Evolutionary conservation across 2,113 vertebrate genomes (phyloP).

Genomic region (Callorhinus ursinus): DNA sequence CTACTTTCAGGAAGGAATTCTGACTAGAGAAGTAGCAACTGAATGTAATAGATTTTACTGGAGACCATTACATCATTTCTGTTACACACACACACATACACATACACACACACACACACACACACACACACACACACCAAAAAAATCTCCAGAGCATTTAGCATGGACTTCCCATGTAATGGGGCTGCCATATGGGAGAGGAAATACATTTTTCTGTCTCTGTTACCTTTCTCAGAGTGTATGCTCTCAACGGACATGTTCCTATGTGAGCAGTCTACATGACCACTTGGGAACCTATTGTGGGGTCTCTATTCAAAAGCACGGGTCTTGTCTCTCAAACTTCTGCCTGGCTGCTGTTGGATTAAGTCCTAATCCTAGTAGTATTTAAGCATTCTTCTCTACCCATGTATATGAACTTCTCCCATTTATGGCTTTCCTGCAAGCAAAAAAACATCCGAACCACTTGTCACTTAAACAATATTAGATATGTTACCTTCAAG

Average conservation of each 20-base stretch:
- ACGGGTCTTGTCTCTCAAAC: background rate
- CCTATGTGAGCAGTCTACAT: background rate
- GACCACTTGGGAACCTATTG: background rate
- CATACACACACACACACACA: background rate
- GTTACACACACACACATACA: background rate
- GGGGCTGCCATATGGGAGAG: background rate
- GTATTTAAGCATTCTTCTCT: background rate
- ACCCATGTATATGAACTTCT: background rate
- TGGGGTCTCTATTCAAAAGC: background rate
- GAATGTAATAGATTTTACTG: background rate
- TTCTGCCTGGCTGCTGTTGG: background rate
- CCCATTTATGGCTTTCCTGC: background rate
- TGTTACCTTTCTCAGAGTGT: background rate
- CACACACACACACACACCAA: background rate
- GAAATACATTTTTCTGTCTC: background rate
- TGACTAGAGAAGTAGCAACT: background rate
- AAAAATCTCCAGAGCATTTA: background rate
- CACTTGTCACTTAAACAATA: background rate
- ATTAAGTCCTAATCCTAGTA: background rate
- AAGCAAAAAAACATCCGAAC: background rate
- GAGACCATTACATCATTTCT: background rate
- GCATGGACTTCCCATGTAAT: background rate
- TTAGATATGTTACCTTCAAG: background rate
- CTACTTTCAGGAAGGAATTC: background rate
- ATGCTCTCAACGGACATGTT: background rate